These are phyloP conservation scores for Echinarachnius parma DNA, from an alignment of 53 echinoderm and acorn worm genomes.

Conservation along the genomic window DNA sequence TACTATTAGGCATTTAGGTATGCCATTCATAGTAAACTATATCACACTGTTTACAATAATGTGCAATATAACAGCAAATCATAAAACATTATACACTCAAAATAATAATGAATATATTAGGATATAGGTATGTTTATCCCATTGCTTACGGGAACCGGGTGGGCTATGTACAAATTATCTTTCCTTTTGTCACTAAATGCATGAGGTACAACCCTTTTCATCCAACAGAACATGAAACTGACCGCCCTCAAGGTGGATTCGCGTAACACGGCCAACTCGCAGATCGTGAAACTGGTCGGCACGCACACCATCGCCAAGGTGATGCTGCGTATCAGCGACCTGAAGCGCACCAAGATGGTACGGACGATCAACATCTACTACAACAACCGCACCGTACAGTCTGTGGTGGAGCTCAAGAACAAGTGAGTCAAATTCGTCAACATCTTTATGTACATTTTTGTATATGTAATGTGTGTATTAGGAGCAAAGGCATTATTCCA, in stretches of 20 bases:
- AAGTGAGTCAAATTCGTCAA: slow-evolving; percentile 65
- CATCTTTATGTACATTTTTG: no score
- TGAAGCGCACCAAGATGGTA: slow-evolving; percentile 99
- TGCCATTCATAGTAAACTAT: no score
- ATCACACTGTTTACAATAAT: no score
- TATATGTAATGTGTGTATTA: no score
- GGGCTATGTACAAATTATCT: no score
- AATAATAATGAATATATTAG: no score
- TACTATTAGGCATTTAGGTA: no score
- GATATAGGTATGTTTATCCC: neutral
- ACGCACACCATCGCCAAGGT: slow-evolving; percentile 98
- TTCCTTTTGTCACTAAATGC: neutral
- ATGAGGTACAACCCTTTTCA: neutral
- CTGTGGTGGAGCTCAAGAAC: slow-evolving; percentile 99
- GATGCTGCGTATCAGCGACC: slow-evolving; percentile 89
- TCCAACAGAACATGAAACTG: slow-evolving; percentile 89
- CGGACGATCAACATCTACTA: slow-evolving; percentile 98
- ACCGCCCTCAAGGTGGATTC: slow-evolving; percentile 95
- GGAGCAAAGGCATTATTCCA: no score
- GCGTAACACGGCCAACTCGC: slow-evolving; percentile 96
- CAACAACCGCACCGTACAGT: slow-evolving; percentile 99
- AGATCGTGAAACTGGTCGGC: slow-evolving; percentile 96
- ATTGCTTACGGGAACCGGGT: no score
- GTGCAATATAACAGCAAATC: no score
- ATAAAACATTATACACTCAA: no score